Base-by-base conservation (phyloP, 2,888 invertebrate genomes). In the Luperina testacea region DNA sequence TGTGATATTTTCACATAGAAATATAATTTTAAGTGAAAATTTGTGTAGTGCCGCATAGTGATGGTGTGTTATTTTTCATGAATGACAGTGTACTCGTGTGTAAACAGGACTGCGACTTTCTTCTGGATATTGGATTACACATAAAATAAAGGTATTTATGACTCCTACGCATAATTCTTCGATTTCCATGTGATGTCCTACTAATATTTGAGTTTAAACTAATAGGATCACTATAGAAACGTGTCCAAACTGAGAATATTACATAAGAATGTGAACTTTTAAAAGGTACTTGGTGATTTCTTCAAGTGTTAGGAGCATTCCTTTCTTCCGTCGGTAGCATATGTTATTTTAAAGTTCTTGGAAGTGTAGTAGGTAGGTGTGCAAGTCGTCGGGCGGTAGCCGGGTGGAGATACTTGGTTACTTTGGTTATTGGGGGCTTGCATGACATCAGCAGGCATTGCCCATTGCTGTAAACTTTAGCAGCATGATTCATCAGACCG, bases 51-150 rank as follows among this genome's bases (percentile, higher is more conserved):
- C 92, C 92, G 92, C 93, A 92, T 95, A 95, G 97, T 97, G 96
- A 96, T 96, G 93, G 93, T 95, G 96, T 95, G 92, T 93, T 94
- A 92, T 90, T 94, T 94, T 95, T 92, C 91, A 93, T 96, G 92
- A 96, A 95, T 95, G 93, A 95, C 95, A 95, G 96, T 97, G 97
- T 92, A 94, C 89, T 91, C 91, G 92, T 95, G 96, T 95, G 95
- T 96, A 95, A 95, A 95, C 93, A 95, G 93, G 94, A 95, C 95
- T 95, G 91, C 93, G 92, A 95, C 95, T 95, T 95, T 95, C 95
- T 95, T 94, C 94, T 95, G 95, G 95, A 96, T 96, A 97, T 97
- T 97, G 96, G 97, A 97, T 96, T 96, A 96, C 97, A 96, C 94
- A 93, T 94, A 94, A 95, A 95, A 94, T 93, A 93, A 94, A 96